Conservation (phyloP, 2,888 invertebrate species). For the Dilophus febrilis region DNA sequence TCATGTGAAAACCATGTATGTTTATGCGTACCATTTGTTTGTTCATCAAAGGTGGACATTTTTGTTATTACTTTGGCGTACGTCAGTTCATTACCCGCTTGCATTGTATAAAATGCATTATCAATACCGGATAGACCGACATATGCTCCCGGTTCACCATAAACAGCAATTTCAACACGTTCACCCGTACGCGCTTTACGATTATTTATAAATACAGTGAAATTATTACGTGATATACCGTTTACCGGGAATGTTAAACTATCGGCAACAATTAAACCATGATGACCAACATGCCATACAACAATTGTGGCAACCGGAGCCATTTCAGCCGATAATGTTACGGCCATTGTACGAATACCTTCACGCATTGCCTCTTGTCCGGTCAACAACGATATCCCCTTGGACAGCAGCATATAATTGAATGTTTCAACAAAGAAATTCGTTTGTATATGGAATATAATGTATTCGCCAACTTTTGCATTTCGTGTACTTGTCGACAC, state of each 20-base stretch:
- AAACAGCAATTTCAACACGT: constrained; percentile 82
- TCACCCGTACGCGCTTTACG: constrained; percentile 87
- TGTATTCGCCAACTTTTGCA: constrained; percentile 82
- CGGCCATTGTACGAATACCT: constrained; percentile 58
- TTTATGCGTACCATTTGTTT: constrained; percentile 65
- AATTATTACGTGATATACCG: constrained; percentile 84
- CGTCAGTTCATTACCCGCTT: constrained; percentile 78
- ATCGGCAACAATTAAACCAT: constrained; percentile 78
- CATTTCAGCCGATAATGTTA: constrained; percentile 73
- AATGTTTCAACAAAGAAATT: constrained; percentile 81
- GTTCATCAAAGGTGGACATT: constrained; percentile 76
- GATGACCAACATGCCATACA: constrained; percentile 68
- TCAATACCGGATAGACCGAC: constrained; percentile 85
- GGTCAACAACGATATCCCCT: constrained; percentile 73
- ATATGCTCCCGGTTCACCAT: constrained; percentile 86
- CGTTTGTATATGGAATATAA: constrained; percentile 83
- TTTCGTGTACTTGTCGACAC: constrained; percentile 69
- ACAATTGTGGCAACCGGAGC: constrained; percentile 82
- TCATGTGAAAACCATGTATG: constrained; percentile 74
- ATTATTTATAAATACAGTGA: constrained; percentile 74
- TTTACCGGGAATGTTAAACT: constrained; percentile 93
- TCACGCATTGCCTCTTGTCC: constrained; percentile 73
- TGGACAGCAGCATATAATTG: constrained; percentile 82
- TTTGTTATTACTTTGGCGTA: constrained; percentile 74
- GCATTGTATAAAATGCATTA: constrained; percentile 78